Evolutionary conservation across 2,888 invertebrate genomes (phyloP), one percentile per base, ranked within the genome.

Genomic region (Phasia obesa): DNA sequence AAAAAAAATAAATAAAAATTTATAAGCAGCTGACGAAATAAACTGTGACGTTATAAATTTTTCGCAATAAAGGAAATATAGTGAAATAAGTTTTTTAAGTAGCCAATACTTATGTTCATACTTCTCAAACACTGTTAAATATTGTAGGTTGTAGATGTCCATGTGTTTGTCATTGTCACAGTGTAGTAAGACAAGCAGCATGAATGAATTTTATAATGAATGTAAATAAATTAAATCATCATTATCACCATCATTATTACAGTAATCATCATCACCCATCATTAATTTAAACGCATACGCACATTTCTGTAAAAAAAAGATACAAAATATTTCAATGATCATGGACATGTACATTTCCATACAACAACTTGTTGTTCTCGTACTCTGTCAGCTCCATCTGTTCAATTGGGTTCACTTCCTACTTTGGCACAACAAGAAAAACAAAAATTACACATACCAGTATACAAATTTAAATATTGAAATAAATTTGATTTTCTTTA

Each of bases 341-440:
- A 77, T 77, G 62, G 65, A 73, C 65, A 81, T 76, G 64, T 70
- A 27, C 74, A 62, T 81, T 9, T 47, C 19, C 6, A 47, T 47
- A 62, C 51, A 51, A 73, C 65, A 73, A 73, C 73, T 62, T 69
- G 67, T 82, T 78, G 78, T 60, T 60, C 49, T 80, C 51, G 73
- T 78, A 67, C 53, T 51, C 60, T 75, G 77, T 84, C 81, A 78
- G 51, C 73, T 77, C 47, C 69, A 81, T 69, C 60, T 80, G 60
- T 70, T 89, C 88, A 89, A 89, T 89, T 89, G 88, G 90, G 89
- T 88, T 89, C 89, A 89, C 90, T 89, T 89, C 89, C 89, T 89
- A 89, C 90, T 89, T 89, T 74, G 83, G 44, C 53, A 44, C 42
- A 70, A 65, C 31, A 35, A 53, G 1, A 21, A 38, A n/a, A 51